phyloP scores from a whole-genome alignment of 1,140 invertebrate genomes.

The Brachionus rubens region DNA sequence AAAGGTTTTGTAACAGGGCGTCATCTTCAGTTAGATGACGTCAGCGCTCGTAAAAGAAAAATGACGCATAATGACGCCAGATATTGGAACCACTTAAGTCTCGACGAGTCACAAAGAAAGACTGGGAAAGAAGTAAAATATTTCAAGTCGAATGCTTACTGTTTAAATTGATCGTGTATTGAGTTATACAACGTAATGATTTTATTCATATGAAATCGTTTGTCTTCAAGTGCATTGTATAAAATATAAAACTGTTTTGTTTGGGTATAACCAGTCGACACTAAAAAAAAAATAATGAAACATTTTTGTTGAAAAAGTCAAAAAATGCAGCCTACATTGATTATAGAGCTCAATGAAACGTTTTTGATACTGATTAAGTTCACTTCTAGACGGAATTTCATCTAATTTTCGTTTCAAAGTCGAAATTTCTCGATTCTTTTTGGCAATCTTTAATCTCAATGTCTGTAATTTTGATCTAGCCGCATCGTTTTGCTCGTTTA shows the following conservation, averaged over 20 bases:
- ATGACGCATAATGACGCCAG: no score
- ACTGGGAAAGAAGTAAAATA: no score
- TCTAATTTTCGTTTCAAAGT: constrained; percentile 75
- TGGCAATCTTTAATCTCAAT: constrained; percentile 61
- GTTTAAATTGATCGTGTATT: constrained; percentile 83
- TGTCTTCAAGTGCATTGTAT: constrained; percentile 91
- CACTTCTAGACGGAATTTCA: constrained; percentile 82
- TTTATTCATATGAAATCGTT: constrained; percentile 82
- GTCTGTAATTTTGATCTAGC: background rate
- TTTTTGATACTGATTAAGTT: constrained; percentile 88
- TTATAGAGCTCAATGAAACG: constrained; percentile 92
- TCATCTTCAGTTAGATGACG: no score
- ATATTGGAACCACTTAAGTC: no score
- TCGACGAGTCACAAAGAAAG: no score
- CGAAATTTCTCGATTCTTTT: constrained; percentile 77
- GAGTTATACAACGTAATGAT: constrained; percentile 86
- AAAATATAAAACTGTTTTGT: constrained; percentile 94
- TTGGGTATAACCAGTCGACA: constrained; percentile 87
- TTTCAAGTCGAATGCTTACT: constrained; percentile 68
- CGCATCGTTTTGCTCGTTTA: constrained; percentile 48
- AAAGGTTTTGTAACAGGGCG: no score
- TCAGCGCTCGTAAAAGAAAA: no score
- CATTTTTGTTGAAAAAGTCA: constrained; percentile 49
- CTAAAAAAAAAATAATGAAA: constrained; percentile 63
- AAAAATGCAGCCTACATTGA: constrained; percentile 68